phyloP scores from a whole-genome alignment of 2,888 invertebrate genomes.

The Ornithoptera alexandrae region DNA sequence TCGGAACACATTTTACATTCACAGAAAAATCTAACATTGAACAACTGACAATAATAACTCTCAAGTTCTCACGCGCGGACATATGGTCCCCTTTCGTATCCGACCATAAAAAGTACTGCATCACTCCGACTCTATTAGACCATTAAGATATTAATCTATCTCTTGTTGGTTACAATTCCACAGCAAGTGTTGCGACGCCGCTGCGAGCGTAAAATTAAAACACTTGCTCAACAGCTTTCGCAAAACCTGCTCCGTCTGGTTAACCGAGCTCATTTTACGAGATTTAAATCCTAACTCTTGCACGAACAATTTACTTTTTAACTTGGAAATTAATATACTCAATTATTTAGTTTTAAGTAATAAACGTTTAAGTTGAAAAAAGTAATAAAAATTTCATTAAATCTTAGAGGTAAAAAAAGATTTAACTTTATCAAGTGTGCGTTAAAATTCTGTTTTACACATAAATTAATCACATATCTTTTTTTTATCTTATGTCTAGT shows the following conservation, averaged over 20 bases:
- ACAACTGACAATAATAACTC: not conserved
- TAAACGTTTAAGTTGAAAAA: too few relatives aligned
- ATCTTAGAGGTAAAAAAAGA: too few relatives aligned
- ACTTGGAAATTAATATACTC: not conserved
- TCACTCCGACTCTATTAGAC: not conserved
- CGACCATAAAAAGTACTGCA: not conserved
- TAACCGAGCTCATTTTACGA: not conserved
- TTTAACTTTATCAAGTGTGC: too few relatives aligned
- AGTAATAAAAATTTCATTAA: too few relatives aligned
- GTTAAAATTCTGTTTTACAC: too few relatives aligned
- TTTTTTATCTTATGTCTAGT: too few relatives aligned
- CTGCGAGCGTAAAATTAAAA: slow-evolving; percentile 17
- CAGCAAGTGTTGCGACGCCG: slow-evolving; percentile 12
- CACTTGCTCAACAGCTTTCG: slow-evolving; percentile 23
- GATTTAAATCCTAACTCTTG: not conserved
- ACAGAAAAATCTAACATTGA: not conserved
- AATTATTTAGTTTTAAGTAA: not conserved
- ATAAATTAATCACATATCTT: too few relatives aligned
- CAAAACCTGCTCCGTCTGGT: slow-evolving; percentile 12
- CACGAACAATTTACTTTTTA: not conserved
- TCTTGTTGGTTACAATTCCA: not conserved
- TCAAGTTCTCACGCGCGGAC: not conserved
- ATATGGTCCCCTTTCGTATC: not conserved
- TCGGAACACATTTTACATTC: not conserved
- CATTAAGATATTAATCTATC: slow-evolving; percentile 6